Evolutionary conservation across 2,113 vertebrate species (phyloP).

Genomic region (Aythya baeri): DNA sequence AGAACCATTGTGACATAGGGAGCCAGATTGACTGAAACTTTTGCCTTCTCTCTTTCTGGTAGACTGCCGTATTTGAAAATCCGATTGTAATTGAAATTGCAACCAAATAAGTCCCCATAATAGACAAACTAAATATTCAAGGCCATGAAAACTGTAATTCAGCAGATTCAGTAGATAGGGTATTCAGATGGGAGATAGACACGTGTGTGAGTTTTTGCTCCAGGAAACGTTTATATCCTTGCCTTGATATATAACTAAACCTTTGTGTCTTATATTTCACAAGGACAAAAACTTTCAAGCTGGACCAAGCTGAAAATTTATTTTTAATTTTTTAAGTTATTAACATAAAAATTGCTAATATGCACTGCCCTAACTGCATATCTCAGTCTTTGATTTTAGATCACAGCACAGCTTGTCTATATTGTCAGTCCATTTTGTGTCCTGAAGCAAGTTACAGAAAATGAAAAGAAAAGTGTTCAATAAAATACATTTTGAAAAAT

Average conservation of each 20-base stretch:
- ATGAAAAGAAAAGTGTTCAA: neutral
- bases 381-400: neutral
- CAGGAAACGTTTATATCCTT: neutral
- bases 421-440: neutral
- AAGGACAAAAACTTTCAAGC: neutral
- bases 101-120: neutral
- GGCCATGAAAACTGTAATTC: neutral
- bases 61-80: neutral
- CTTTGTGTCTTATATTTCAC: neutral
- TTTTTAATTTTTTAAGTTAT: neutral
- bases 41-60: neutral
- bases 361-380: neutral
- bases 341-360: neutral
- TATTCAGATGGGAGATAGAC: neutral
- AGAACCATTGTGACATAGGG: neutral
- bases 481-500: neutral
- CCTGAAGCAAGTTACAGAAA: neutral
- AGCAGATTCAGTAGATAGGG: neutral
- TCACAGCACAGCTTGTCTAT: neutral
- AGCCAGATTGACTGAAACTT: neutral
- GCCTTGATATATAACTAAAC: neutral
- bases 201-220: accelerated
- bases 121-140: neutral
- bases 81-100: neutral
- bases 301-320: neutral